Conservation (phyloP, 2,888 invertebrate species). For the Lamellibrachia satsuma region DNA sequence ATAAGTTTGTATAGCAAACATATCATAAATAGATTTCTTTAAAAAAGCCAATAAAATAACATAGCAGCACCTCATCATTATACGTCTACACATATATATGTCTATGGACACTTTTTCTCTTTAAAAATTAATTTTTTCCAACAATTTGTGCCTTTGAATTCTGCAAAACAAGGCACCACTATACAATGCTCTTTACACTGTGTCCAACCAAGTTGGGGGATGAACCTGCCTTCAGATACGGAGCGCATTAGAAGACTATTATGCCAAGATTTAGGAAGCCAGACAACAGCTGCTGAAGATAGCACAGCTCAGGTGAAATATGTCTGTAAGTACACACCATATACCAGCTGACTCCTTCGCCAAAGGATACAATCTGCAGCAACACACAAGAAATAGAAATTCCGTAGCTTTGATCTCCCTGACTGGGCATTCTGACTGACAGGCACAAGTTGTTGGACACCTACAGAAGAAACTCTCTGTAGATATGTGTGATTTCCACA, state of each 20-base stretch:
- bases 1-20: too few relatives aligned
- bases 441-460: background rate
- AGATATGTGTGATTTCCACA: background rate
- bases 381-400: background rate
- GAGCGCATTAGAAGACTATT: background rate
- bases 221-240: background rate
- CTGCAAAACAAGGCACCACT: too few relatives aligned
- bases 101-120: too few relatives aligned
- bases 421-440: background rate
- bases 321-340: slow-evolving; percentile 6
- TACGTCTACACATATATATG: too few relatives aligned
- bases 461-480: background rate
- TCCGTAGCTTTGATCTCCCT: background rate
- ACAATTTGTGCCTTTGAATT: too few relatives aligned
- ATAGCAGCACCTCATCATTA: too few relatives aligned
- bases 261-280: background rate
- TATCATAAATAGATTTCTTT: too few relatives aligned
- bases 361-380: background rate
- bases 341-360: background rate
- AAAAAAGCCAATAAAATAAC: too few relatives aligned
- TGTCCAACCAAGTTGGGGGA: too few relatives aligned
- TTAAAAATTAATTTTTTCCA: too few relatives aligned
- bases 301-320: background rate
- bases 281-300: background rate
- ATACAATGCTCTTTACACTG: too few relatives aligned